Evolutionary conservation across 2,113 vertebrate species (phyloP).

Genomic region (Cyprinodon brontotheroides): DNA sequence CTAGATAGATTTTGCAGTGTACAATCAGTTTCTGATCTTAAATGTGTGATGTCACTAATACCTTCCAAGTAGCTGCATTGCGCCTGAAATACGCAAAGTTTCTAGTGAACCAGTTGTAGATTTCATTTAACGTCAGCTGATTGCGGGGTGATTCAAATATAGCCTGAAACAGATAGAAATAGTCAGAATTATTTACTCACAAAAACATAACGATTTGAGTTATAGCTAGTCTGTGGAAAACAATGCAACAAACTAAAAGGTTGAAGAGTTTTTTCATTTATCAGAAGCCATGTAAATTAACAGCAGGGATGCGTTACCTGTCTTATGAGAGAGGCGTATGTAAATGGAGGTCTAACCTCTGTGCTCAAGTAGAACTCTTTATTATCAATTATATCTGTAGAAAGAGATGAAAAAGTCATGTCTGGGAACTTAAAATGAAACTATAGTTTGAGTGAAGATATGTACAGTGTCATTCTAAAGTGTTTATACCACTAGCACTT

Average conservation of each 20-base stretch:
- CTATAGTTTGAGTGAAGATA: background rate
- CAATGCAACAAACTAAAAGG: background rate
- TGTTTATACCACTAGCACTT: background rate
- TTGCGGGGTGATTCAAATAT: slow-evolving; percentile 97
- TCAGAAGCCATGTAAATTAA: background rate
- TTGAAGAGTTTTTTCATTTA: background rate
- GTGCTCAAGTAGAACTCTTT: slow-evolving; percentile 99
- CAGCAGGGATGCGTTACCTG: slow-evolving; percentile 83
- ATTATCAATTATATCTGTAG: slow-evolving; percentile 96
- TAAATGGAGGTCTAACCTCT: slow-evolving; percentile 97
- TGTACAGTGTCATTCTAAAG: background rate
- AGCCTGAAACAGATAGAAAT: slow-evolving; percentile 79
- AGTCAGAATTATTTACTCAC: slow-evolving; percentile 23
- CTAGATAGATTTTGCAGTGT: too few relatives aligned
- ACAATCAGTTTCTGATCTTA: background rate
- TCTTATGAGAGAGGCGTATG: slow-evolving; percentile 98
- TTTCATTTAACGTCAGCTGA: slow-evolving; percentile 99
- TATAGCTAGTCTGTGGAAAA: rapidly evolving
- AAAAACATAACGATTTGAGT: background rate
- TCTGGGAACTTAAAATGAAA: background rate
- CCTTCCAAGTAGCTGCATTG: slow-evolving; percentile 99
- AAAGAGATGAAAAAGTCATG: slow-evolving; percentile 38
- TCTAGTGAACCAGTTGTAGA: slow-evolving; percentile 99
- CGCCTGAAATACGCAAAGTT: slow-evolving; percentile 98
- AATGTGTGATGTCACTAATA: slow-evolving; percentile 41